Evolutionary conservation across 2,113 vertebrate species (phyloP).

Genomic region (Cromileptes altivelis): DNA sequence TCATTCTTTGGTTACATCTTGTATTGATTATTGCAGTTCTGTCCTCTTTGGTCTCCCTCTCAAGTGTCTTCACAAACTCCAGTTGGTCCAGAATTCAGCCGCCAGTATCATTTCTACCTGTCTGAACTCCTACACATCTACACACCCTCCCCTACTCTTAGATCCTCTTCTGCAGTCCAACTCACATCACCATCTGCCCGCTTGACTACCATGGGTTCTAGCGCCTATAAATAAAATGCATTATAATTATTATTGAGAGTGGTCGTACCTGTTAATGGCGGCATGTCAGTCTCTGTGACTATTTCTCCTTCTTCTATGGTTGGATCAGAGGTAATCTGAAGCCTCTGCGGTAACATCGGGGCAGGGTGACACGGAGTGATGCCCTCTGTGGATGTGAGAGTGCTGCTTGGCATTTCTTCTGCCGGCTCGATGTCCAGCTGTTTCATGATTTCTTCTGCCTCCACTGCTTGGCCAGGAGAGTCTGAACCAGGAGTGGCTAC

Average conservation of each 20-base stretch:
- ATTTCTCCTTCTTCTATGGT: constrained; percentile 90
- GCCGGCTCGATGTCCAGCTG: constrained; percentile 97
- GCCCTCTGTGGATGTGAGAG: constrained; percentile 88
- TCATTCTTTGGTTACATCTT: too few relatives aligned
- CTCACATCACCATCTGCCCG: too few relatives aligned
- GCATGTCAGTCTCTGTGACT: constrained; percentile 90
- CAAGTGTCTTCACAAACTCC: too few relatives aligned
- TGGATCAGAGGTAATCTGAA: constrained; percentile 85
- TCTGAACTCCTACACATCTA: too few relatives aligned
- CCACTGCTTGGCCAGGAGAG: constrained; percentile 94
- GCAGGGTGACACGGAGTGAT: constrained; percentile 71
- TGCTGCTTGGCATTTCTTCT: constrained; percentile 93
- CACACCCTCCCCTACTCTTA: too few relatives aligned
- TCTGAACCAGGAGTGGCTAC: constrained; percentile 93
- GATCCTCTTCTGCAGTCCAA: too few relatives aligned
- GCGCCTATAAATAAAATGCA: too few relatives aligned
- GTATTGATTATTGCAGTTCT: too few relatives aligned
- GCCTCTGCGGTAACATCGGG: constrained; percentile 76
- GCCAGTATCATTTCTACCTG: too few relatives aligned
- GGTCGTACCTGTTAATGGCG: constrained; percentile 90
- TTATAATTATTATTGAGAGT: neutral
- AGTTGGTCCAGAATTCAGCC: too few relatives aligned
- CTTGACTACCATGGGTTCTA: too few relatives aligned
- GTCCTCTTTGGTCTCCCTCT: too few relatives aligned
- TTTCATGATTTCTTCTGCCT: constrained; percentile 97